phyloP scores from a whole-genome alignment of 2,113 vertebrate genomes.

The Leucoraja erinaceus region DNA sequence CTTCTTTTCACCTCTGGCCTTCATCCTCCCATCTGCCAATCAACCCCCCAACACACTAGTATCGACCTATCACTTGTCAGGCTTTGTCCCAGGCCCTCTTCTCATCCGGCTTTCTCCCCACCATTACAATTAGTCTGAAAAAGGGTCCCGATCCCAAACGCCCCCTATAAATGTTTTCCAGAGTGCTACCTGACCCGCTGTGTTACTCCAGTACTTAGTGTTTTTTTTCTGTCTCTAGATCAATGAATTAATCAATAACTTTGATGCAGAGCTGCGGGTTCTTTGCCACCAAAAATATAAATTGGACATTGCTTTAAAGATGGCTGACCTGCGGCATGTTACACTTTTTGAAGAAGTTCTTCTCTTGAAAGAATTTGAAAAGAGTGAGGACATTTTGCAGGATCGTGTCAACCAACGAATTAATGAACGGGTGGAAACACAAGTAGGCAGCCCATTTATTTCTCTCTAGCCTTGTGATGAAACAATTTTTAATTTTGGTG shows the following conservation, averaged over 20 bases:
- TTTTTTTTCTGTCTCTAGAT: constrained; percentile 56
- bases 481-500: not conserved
- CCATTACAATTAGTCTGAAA: too few species aligned
- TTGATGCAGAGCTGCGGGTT: constrained; percentile 71
- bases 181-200: too few species aligned
- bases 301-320: constrained; percentile 72
- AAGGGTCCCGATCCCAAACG: too few species aligned
- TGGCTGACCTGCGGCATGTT: constrained; percentile 65
- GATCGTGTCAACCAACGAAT: constrained; percentile 54
- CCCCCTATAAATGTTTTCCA: too few species aligned
- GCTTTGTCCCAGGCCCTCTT: too few species aligned
- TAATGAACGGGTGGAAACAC: constrained; percentile 56
- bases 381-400: constrained; percentile 68
- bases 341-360: constrained; percentile 77
- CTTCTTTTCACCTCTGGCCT: too few species aligned
- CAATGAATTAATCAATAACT: constrained; percentile 56
- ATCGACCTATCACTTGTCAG: too few species aligned
- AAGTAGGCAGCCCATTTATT: constrained; percentile 45
- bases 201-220: too few species aligned
- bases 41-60: too few species aligned
- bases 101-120: too few species aligned
- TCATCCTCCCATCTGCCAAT: too few species aligned
- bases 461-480: not conserved
- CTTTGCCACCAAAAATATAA: constrained; percentile 68
- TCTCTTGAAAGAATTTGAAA: constrained; percentile 72